These are phyloP conservation scores for Ctena decussata DNA, from an alignment of 2,888 invertebrate genomes.

Conservation along the genomic window DNA sequence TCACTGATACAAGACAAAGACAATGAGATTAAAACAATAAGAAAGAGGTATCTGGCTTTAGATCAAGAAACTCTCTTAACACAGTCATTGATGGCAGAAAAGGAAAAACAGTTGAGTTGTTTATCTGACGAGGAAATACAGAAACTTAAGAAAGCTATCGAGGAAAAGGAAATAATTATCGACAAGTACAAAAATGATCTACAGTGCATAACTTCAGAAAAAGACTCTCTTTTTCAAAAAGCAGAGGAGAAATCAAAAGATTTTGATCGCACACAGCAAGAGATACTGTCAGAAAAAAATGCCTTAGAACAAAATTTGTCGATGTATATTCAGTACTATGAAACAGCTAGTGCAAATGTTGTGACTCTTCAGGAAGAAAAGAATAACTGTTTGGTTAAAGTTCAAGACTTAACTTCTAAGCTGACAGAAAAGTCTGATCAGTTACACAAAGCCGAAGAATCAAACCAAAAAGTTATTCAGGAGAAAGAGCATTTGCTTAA, in stretches of 20 bases:
- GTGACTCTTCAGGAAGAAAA: neutral
- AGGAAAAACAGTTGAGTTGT: neutral
- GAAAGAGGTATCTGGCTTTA: conserved; percentile 37
- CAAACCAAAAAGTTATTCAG: neutral
- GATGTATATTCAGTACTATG: conserved; percentile 1
- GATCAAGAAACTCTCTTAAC: conserved; percentile 17
- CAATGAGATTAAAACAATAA: conserved; percentile 31
- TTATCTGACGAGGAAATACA: neutral
- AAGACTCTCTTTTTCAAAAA: conserved; percentile 45
- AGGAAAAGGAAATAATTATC: conserved; percentile 19
- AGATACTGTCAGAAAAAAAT: neutral
- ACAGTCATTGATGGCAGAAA: neutral
- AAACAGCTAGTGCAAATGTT: neutral
- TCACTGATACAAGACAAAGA: conserved; percentile 58
- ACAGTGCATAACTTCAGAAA: conserved; percentile 52
- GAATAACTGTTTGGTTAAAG: neutral
- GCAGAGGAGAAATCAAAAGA: conserved; percentile 47
- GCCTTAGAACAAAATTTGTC: neutral
- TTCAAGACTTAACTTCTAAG: neutral
- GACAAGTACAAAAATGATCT: conserved; percentile 59
- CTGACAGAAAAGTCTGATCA: neutral
- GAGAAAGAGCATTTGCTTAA: neutral
- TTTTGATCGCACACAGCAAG: conserved; percentile 52
- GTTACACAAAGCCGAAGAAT: neutral
- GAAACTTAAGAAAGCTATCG: conserved; percentile 32